These are phyloP conservation scores for Acanthosepion lycidas DNA, from an alignment of 2,888 invertebrate genomes.

Conservation along the genomic window DNA sequence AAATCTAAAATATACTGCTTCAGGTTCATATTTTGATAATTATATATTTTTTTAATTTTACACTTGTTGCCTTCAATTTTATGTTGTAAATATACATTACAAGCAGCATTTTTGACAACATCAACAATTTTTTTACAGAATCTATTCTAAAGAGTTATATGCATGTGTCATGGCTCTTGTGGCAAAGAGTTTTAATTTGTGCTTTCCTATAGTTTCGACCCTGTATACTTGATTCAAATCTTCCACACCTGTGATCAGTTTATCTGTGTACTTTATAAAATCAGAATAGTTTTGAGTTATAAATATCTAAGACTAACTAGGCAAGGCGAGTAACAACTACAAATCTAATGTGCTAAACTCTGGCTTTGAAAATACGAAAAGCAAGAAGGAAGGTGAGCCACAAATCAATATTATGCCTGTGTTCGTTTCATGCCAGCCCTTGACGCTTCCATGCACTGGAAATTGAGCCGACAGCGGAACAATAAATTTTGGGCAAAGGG, in stretches of 20 bases:
- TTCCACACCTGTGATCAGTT: slow-evolving; percentile 33
- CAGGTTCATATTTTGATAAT: no score
- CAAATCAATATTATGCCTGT: slow-evolving; percentile 3
- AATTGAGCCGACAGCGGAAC: background rate
- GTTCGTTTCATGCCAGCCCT: background rate
- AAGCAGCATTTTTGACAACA: no score
- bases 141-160: background rate
- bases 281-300: background rate
- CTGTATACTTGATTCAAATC: background rate
- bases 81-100: no score
- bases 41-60: no score
- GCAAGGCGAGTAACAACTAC: background rate
- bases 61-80: no score
- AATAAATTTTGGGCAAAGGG: slow-evolving; percentile 20
- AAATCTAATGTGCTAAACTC: background rate
- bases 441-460: slow-evolving; percentile 22
- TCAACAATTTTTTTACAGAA: no score
- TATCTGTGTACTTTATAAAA: no score
- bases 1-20: no score
- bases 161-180: background rate
- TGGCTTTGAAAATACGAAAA: background rate
- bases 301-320: background rate
- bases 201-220: no score
- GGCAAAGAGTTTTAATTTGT: background rate
- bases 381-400: background rate